Conservation (phyloP, 2,797 vertebrate species). For the Anableps anableps region DNA sequence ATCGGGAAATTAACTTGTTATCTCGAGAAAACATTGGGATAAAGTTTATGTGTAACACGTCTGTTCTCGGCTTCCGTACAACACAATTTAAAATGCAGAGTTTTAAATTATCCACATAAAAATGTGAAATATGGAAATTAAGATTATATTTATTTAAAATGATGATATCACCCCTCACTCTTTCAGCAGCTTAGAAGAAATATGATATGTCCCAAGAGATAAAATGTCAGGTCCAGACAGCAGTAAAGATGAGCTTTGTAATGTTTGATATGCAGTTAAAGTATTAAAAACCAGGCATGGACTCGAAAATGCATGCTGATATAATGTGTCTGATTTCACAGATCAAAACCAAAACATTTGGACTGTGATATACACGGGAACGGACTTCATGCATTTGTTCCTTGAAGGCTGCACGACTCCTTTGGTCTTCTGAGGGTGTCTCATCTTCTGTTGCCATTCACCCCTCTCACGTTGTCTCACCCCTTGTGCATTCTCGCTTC, state of each 20-base stretch:
- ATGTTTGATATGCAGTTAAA: conserved; percentile 9
- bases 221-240: background rate
- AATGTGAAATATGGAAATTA: background rate
- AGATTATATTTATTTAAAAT: background rate
- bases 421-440: conserved; percentile 58
- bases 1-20: too few species aligned
- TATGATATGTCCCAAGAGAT: background rate
- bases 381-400: conserved; percentile 44
- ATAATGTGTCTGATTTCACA: conserved; percentile 35
- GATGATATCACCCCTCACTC: background rate
- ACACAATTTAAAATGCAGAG: background rate
- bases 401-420: conserved; percentile 45
- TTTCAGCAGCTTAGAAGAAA: background rate
- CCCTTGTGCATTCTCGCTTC: conserved; percentile 28
- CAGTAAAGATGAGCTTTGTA: background rate
- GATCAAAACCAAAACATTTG: conserved; percentile 55
- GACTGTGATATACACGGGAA: conserved; percentile 44
- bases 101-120: background rate
- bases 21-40: too few species aligned
- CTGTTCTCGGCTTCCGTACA: too few species aligned
- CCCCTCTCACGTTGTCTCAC: conserved; percentile 36
- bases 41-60: too few species aligned
- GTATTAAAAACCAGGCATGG: conserved; percentile 12
- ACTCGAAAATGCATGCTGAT: conserved; percentile 24
- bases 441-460: conserved; percentile 47